These are phyloP conservation scores for Sebastes vulpes DNA, from an alignment of 2,797 vertebrate genomes.

Conservation along the genomic window DNA sequence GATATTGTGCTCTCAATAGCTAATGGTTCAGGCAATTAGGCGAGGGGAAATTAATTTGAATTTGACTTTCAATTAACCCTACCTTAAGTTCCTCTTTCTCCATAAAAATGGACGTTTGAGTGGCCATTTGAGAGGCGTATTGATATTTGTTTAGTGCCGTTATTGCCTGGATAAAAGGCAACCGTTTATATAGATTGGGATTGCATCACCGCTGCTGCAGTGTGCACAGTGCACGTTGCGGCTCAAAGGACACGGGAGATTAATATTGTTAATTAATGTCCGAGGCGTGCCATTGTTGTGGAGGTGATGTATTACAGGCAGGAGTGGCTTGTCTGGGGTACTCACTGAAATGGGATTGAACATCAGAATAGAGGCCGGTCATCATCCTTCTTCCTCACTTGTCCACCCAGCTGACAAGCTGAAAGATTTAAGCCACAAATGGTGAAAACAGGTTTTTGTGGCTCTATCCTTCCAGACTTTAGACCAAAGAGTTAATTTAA, in stretches of 20 bases:
- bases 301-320: conserved; percentile 85
- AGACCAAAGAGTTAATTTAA: conserved; percentile 47
- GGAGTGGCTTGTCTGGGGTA: conserved; percentile 83
- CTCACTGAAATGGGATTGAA: conserved; percentile 86
- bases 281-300: conserved; percentile 83
- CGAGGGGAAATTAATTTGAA: conserved; percentile 87
- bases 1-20: conserved; percentile 68
- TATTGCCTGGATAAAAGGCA: conserved; percentile 82
- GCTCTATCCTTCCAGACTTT: conserved; percentile 13
- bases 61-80: conserved; percentile 92
- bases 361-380: conserved; percentile 79
- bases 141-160: conserved; percentile 90
- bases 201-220: conserved; percentile 82
- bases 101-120: conserved; percentile 87
- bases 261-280: conserved; percentile 88
- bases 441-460: conserved; percentile 59
- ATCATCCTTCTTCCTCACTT: conserved; percentile 83
- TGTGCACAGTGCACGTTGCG: conserved; percentile 58
- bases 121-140: conserved; percentile 84
- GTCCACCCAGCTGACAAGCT: conserved; percentile 77
- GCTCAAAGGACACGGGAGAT: conserved; percentile 84
- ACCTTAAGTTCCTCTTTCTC: conserved; percentile 82
- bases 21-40: conserved; percentile 88
- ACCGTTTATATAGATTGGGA: conserved; percentile 85
- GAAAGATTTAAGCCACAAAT: conserved; percentile 79